Evolutionary conservation across 2,888 invertebrate genomes (phyloP), one percentile per base, ranked within the genome.

Genomic region (Biston stratarius): DNA sequence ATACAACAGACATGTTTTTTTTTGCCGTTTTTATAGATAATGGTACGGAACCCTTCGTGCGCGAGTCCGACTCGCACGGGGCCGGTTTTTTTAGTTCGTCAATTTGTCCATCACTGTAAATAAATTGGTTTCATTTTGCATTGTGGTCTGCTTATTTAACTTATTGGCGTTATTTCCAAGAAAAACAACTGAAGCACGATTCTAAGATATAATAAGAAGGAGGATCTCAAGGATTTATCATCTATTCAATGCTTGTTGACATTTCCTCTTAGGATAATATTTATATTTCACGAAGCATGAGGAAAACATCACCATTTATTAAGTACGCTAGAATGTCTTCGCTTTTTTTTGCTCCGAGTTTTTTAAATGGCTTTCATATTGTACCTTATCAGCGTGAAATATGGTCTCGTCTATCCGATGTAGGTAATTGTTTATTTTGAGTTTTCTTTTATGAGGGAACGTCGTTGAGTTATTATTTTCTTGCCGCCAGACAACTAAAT

Each of bases 261-360:
- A 1, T 49, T 59, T 51, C 49, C 59, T 49, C 15, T 59, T 49
- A 49, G 7, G n/a, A 38, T 49, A n/a, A 59, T 59, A 33, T 49
- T 59, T 59, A n/a, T 49, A 36, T 40, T 59, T 49, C 33, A 47
- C 38, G 6, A 10, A 49, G 49, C 10, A 55, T 40, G 5, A 55
- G 42, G 40, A 55, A 55, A 55, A 51, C 34, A n/a, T 34, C 33
- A 24, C 34, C 3, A n/a, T n/a, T 47, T 57, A 57, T 57, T 57
- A 56, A n/a, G 51, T 36, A 34, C 34, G n/a, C 49, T 34, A 11
- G 24, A 48, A 24, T 9, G 51, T 34, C 8, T 49, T 33, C 33
- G 33, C 33, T 10, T 15, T 5, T 6, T 33, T 49, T 12, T 15
- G 24, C 3, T 24, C 24, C 24, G 24, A 3, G 24, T 2, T 24